phyloP scores from a whole-genome alignment of 2,888 invertebrate genomes.

The Drosophila percnosoma region DNA sequence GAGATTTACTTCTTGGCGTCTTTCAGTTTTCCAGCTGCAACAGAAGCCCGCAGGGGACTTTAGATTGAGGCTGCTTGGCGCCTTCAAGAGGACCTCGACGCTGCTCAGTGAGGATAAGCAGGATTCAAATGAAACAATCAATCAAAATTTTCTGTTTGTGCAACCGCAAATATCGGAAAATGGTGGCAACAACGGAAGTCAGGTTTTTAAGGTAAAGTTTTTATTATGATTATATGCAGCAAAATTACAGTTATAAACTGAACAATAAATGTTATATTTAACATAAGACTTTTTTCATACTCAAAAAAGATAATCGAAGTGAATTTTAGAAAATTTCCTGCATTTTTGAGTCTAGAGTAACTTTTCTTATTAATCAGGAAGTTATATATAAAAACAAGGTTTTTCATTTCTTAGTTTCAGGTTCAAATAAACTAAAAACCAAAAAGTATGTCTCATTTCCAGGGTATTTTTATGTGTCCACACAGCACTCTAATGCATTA shows the following conservation, averaged over 20 bases:
- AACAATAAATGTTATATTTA: too few species aligned
- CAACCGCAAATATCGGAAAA: slow-evolving; percentile 77
- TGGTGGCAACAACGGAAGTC: slow-evolving; percentile 50
- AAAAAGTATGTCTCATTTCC: too few species aligned
- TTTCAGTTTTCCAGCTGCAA: slow-evolving; percentile 66
- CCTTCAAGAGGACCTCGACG: slow-evolving; percentile 67
- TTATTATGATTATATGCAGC: background rate
- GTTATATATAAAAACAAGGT: too few species aligned
- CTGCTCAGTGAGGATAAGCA: slow-evolving; percentile 15
- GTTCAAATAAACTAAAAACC: too few species aligned
- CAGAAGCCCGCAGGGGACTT: slow-evolving; percentile 81
- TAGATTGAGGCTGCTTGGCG: slow-evolving; percentile 75
- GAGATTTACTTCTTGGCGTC: background rate
- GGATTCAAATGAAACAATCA: slow-evolving; percentile 60
- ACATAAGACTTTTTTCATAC: too few species aligned
- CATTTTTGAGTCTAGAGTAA: too few species aligned
- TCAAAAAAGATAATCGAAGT: too few species aligned
- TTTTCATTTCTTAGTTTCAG: too few species aligned
- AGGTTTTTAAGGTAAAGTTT: slow-evolving; percentile 61
- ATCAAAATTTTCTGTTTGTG: slow-evolving; percentile 67
- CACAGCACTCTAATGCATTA: too few species aligned
- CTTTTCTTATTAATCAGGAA: too few species aligned
- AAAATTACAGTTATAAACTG: background rate
- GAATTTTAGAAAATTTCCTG: too few species aligned
- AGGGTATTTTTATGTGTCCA: too few species aligned